Conservation (phyloP, 2,113 vertebrate genomes). For the Ochotona princeps region DNA sequence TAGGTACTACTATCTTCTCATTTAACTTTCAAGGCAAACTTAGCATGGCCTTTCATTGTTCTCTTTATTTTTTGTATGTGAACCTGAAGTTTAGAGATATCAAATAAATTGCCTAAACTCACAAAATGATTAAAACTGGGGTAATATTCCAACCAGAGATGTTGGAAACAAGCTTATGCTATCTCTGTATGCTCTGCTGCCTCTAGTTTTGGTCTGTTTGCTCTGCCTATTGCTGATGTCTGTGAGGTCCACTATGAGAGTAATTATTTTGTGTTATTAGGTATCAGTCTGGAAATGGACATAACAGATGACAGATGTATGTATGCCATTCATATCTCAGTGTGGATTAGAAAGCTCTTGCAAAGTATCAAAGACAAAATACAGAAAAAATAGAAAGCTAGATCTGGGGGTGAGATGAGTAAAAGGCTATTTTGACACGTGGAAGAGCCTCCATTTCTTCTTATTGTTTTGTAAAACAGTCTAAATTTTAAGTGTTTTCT, state of each 20-base stretch:
- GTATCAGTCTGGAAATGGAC: slow-evolving; percentile 14
- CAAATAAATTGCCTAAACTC: not conserved
- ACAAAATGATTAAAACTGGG: not conserved
- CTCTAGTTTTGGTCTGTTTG: not conserved
- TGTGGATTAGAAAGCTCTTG: not conserved
- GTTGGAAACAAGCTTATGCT: not conserved
- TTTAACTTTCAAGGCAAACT: not conserved
- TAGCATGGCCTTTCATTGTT: not conserved
- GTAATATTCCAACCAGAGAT: not conserved
- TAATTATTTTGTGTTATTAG: not conserved
- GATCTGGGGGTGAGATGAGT: not conserved
- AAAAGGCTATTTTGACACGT: not conserved
- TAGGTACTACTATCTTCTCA: not conserved
- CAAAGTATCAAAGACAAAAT: not conserved
- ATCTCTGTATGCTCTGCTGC: not conserved
- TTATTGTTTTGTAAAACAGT: not conserved
- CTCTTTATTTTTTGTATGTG: not conserved
- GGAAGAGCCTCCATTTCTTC: not conserved
- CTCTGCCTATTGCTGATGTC: not conserved
- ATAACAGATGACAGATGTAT: too few species aligned
- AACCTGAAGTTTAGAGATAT: not conserved
- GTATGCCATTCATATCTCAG: not conserved
- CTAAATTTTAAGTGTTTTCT: not conserved
- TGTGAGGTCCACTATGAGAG: not conserved
- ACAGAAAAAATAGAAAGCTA: not conserved